Percentiles rank a stretch among this genome's conserved stretches.
These are phyloP conservation scores for Falco novaeseelandiae DNA, from an alignment of 2,797 vertebrate species.

Conservation along the genomic window DNA sequence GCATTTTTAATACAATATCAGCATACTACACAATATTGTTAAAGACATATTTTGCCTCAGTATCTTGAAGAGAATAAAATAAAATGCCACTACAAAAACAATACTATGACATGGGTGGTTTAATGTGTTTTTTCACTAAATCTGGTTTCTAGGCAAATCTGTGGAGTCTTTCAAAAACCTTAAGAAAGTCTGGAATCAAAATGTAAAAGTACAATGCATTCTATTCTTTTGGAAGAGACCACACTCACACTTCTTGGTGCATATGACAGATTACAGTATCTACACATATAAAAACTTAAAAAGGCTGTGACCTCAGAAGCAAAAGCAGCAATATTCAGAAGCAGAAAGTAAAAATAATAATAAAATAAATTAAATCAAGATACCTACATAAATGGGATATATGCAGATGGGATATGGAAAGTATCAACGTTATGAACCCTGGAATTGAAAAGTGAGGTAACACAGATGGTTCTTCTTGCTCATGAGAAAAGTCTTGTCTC, in stretches of 20 bases:
- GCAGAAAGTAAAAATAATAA: slow-evolving; percentile 23
- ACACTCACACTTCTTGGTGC: slow-evolving; percentile 4
- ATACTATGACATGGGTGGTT: background rate
- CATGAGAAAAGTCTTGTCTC: slow-evolving; percentile 21
- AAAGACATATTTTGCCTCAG: background rate
- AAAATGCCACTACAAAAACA: background rate
- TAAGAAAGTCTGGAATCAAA: background rate
- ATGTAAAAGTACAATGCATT: background rate
- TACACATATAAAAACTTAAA: slow-evolving; percentile 9
- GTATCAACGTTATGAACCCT: background rate
- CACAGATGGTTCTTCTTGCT: slow-evolving; percentile 38
- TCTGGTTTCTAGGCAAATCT: background rate
- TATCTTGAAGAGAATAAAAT: background rate
- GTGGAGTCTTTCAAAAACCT: background rate
- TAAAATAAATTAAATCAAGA: background rate
- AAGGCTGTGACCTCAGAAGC: slow-evolving; percentile 23
- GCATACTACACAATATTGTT: background rate
- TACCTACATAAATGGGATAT: slow-evolving; percentile 32
- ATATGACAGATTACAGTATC: background rate
- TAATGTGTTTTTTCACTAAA: background rate
- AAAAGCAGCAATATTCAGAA: slow-evolving; percentile 46
- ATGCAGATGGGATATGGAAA: slow-evolving; percentile 33
- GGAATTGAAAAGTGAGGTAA: background rate
- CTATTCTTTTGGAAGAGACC: background rate
- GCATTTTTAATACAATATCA: background rate